phyloP scores from a whole-genome alignment of 1,140 invertebrate genomes.

The Bombus vancouverensis region DNA sequence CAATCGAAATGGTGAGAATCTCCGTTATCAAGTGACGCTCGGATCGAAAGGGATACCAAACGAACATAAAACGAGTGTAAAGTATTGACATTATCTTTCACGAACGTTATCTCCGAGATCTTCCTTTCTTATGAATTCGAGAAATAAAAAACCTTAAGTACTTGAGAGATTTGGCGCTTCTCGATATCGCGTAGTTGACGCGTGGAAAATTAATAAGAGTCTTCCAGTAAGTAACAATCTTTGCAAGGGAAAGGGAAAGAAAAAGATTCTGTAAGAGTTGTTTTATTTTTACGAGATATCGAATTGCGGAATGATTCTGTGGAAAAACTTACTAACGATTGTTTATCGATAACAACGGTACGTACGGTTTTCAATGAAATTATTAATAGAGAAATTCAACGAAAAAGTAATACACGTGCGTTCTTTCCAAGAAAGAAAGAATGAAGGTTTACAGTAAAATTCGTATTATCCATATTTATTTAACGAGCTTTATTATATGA shows the following conservation, averaged over 20 bases:
- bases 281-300: not conserved
- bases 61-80: not conserved
- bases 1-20: not conserved
- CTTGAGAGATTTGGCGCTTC: not conserved
- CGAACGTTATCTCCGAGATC: not conserved
- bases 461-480: too few species aligned
- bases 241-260: not conserved
- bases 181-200: not conserved
- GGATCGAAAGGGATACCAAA: not conserved
- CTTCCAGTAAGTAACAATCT: too few species aligned
- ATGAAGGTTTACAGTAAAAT: too few species aligned
- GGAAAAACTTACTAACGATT: too few species aligned
- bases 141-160: not conserved
- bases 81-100: too few species aligned
- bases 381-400: too few species aligned
- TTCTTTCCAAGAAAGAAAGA: too few species aligned
- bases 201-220: not conserved
- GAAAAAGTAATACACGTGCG: too few species aligned
- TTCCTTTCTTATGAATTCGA: not conserved
- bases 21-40: not conserved
- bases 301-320: too few species aligned
- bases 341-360: too few species aligned
- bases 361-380: too few species aligned
- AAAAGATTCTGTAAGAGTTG: not conserved
- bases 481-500: too few species aligned